A percentile compares a stretch with the other conserved stretches of the same genome.
Conservation (phyloP, 2,888 invertebrate species). For the Drosophila neotestacea region DNA sequence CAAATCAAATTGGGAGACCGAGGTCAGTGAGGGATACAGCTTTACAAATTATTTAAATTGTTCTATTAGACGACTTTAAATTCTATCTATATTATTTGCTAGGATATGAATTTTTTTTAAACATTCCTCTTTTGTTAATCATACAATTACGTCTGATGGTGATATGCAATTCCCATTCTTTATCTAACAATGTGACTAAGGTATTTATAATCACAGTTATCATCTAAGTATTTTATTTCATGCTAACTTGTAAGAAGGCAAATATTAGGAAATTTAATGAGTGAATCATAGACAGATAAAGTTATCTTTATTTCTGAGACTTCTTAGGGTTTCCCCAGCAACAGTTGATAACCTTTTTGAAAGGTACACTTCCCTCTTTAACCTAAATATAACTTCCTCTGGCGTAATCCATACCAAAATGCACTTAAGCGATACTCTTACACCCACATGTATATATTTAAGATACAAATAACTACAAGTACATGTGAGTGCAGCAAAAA, state of each 20-base stretch:
- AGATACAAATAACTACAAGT: conserved; percentile 54
- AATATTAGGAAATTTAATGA: conserved; percentile 2
- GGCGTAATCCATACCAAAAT: conserved; percentile 69
- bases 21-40: neutral
- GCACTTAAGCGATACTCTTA: conserved; percentile 61
- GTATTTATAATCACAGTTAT: conserved; percentile 5
- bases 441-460: conserved; percentile 44
- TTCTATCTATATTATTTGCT: neutral
- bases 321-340: conserved; percentile 15
- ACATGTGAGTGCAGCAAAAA: conserved; percentile 16
- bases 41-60: conserved; percentile 16
- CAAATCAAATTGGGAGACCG: conserved; percentile 49
- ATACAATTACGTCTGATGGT: conserved; percentile 13
- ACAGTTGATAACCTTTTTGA: conserved; percentile 4
- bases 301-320: conserved; percentile 3
- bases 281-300: conserved; percentile 19
- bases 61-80: neutral
- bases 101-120: too few relatives aligned
- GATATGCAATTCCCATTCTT: conserved; percentile 17
- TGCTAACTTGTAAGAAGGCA: neutral
- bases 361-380: neutral
- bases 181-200: conserved; percentile 33
- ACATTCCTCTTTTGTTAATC: conserved; percentile 18
- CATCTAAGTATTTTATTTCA: conserved; percentile 22
- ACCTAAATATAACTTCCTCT: conserved; percentile 10